Evolutionary conservation across 2,797 vertebrate genomes (phyloP), one percentile per base, ranked within the genome.

Genomic region (Schizopygopsis pylzovi): DNA sequence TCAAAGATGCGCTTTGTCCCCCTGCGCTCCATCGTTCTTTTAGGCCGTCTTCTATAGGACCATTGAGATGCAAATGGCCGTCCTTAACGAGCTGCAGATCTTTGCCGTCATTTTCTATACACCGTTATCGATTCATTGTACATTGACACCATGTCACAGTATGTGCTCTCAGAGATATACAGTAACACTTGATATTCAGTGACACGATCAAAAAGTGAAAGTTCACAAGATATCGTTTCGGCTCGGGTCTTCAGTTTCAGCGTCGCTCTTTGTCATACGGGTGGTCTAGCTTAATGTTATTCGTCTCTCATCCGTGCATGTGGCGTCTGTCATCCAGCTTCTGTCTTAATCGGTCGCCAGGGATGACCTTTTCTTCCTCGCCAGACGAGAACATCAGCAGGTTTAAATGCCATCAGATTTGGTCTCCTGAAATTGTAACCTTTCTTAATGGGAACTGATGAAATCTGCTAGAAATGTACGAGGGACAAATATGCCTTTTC

Each of bases 381-480:
- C 90, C 88, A 68, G 85, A 86, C 87, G 77, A 83, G 81, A 86
- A 91, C 92, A 79, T 87, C 85, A 59, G 78, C 75, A 63, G 82
- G 86, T 87, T 88, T 88, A 85, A 92, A 92, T 90, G 90, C 91
- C 93, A 92, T 87, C 89, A 87, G 91, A 90, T 91, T 89, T 82
- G 25, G 8, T 22, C 70, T 82, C 59, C 52, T 81, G 85, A 87
- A 85, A 83, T 72, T 59, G 81, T 78, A 80, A 89, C 84, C 87
- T 88, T 84, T 86, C 75, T 83, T 75, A 84, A 86, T 80, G 47
- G 72, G 73, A 86, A 76, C 20, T 37, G 22, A 86, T 77, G 41
- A 59, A 89, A 86, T 85, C 77, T n/a, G 10, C 47, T 45, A 45
- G 68, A 77, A 83, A 85, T 73, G 63, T 47, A 25, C 12, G 39